phyloP scores from a whole-genome alignment of 1,140 invertebrate species.

The Steinernema feltiae region DNA sequence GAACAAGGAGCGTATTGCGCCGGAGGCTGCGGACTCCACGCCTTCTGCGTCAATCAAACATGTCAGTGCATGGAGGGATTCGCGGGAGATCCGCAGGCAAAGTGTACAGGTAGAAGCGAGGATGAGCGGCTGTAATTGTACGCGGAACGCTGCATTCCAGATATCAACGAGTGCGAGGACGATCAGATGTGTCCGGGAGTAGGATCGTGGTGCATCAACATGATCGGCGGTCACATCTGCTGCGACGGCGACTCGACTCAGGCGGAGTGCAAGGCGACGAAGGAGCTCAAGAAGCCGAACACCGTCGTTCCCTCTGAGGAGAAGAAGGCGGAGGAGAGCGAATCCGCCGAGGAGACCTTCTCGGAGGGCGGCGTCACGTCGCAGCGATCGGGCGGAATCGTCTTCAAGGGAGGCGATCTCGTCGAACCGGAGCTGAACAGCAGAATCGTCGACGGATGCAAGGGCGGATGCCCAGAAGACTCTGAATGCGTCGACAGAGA shows the following conservation, averaged over 20 bases:
- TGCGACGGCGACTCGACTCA: conserved; percentile 39
- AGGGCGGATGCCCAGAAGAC: conserved; percentile 30
- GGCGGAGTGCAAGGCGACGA: conserved; percentile 35
- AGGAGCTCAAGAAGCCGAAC: not conserved
- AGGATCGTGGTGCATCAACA: conserved; percentile 45
- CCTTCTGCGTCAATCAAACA: conserved; percentile 41
- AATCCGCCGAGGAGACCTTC: not conserved
- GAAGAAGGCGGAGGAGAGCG: not conserved
- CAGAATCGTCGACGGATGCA: not conserved
- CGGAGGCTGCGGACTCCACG: conserved; percentile 45
- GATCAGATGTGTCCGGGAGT: conserved; percentile 43
- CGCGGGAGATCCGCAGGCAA: conserved; percentile 36
- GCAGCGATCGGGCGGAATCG: not conserved
- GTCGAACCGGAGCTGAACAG: not conserved
- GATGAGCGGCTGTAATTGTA: not conserved
- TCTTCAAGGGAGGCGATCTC: not conserved
- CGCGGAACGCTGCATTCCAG: conserved; percentile 34
- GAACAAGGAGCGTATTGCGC: conserved; percentile 49
- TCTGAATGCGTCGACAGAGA: conserved; percentile 38
- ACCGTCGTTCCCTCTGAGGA: not conserved
- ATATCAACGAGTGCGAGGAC: conserved; percentile 50
- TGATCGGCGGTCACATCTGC: conserved; percentile 39
- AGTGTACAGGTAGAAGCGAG: conserved; percentile 33
- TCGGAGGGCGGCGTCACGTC: not conserved
- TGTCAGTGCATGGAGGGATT: conserved; percentile 45